Percentiles rank a stretch among this genome's conserved stretches.
Evolutionary conservation across 2,888 invertebrate species (phyloP).

Genomic region (Galerucella nymphaeae): DNA sequence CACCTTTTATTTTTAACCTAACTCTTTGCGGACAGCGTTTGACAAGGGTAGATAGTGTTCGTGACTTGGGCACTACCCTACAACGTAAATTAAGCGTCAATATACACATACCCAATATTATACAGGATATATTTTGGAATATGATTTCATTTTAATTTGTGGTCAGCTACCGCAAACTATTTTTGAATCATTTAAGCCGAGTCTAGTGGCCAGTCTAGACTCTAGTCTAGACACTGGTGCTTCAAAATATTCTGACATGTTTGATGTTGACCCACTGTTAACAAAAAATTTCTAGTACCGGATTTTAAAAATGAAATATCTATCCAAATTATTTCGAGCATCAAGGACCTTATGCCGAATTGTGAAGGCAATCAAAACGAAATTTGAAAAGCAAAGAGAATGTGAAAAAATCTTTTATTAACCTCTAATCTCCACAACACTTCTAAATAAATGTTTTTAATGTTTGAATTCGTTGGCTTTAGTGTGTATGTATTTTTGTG

Average conservation of each 20-base stretch:
- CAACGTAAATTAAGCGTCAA: not conserved
- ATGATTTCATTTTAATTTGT: too few species aligned
- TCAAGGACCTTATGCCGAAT: not conserved
- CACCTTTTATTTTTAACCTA: constrained; percentile 1
- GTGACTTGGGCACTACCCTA: constrained; percentile 3
- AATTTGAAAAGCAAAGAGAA: not conserved
- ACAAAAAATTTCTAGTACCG: not conserved
- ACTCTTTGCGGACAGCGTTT: constrained; percentile 3
- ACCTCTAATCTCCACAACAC: too few species aligned
- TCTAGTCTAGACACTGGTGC: too few species aligned
- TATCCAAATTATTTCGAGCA: not conserved
- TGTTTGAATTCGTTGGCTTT: too few species aligned
- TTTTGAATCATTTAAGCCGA: too few species aligned
- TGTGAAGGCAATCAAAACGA: not conserved
- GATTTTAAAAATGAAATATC: not conserved
- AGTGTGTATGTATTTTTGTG: too few species aligned
- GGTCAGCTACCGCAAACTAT: too few species aligned
- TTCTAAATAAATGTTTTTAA: too few species aligned
- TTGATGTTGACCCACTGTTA: not conserved
- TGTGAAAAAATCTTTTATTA: too few species aligned
- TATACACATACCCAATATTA: not conserved
- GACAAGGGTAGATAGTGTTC: constrained; percentile 7
- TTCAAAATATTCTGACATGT: too few species aligned
- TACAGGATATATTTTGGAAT: not conserved
- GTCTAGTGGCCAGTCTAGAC: too few species aligned